Percentiles rank a stretch among this genome's conserved stretches.
Conservation (phyloP, 1,140 invertebrate genomes). For the Cyclina sinensis region DNA sequence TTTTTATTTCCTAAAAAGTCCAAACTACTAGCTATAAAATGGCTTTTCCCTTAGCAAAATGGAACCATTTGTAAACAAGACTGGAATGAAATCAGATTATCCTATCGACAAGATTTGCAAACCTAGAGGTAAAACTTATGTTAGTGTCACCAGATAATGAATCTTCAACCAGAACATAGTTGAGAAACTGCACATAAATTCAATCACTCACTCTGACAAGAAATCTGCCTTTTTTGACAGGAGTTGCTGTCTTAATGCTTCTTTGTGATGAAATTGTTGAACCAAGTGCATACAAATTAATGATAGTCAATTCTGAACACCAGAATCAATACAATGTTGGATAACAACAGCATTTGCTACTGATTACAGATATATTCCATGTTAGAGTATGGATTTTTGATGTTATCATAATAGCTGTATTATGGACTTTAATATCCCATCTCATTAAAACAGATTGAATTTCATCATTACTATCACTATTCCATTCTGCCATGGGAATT, state of each 20-base stretch:
- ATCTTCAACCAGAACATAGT: not conserved
- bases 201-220: slow-evolving; percentile 22
- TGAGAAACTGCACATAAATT: not conserved
- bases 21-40: no score
- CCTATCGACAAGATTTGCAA: not conserved
- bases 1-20: no score
- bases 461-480: not conserved
- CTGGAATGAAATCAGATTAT: not conserved
- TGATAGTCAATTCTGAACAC: not conserved
- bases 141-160: not conserved
- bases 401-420: not conserved
- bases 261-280: not conserved
- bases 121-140: not conserved
- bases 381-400: not conserved
- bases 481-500: no score
- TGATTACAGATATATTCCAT: not conserved
- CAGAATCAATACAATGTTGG: not conserved
- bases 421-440: no score
- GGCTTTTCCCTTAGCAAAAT: no score
- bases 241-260: not conserved
- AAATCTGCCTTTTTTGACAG: slow-evolving; percentile 2
- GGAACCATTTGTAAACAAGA: slow-evolving; percentile 21
- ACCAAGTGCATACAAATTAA: not conserved
- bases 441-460: no score
- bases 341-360: no score